A percentile compares a stretch with the other conserved stretches of the same genome.
Conservation (phyloP, 2,797 vertebrate species). For the Macroramphosus scolopax region DNA sequence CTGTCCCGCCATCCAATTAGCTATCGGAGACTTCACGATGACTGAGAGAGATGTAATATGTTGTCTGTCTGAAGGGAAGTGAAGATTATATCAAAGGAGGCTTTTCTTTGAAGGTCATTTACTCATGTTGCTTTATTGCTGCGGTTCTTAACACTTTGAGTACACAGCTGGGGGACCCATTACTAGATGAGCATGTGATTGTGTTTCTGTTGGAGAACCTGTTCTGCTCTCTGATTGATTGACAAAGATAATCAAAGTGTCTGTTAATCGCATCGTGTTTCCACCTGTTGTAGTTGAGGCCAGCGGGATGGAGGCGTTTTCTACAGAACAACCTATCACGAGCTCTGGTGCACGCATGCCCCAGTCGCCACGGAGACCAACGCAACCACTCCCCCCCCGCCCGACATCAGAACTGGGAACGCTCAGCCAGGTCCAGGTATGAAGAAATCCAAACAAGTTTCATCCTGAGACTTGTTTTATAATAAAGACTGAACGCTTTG, state of each 20-base stretch:
- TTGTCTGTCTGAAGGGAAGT: constrained; percentile 40
- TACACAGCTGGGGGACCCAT: too few species aligned
- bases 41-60: constrained; percentile 50
- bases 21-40: constrained; percentile 39
- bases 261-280: too few species aligned
- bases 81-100: not conserved
- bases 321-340: constrained; percentile 82
- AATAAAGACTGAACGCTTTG: not conserved
- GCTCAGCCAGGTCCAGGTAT: constrained; percentile 84
- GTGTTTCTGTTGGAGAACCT: too few species aligned
- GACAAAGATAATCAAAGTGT: too few species aligned
- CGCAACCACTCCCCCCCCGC: constrained; percentile 85
- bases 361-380: constrained; percentile 86
- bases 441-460: not conserved
- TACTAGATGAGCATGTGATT: too few species aligned
- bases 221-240: too few species aligned
- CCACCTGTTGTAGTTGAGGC: constrained; percentile 78
- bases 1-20: constrained; percentile 38
- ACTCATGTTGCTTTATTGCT: too few species aligned
- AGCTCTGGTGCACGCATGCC: constrained; percentile 86
- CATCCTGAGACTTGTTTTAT: not conserved
- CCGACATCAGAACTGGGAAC: constrained; percentile 87
- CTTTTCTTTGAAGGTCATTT: too few species aligned
- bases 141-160: too few species aligned
- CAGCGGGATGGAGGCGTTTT: constrained; percentile 79